These are phyloP conservation scores for Plecturocebus donacophilus DNA, from an alignment of 2,113 vertebrate species.

Conservation along the genomic window DNA sequence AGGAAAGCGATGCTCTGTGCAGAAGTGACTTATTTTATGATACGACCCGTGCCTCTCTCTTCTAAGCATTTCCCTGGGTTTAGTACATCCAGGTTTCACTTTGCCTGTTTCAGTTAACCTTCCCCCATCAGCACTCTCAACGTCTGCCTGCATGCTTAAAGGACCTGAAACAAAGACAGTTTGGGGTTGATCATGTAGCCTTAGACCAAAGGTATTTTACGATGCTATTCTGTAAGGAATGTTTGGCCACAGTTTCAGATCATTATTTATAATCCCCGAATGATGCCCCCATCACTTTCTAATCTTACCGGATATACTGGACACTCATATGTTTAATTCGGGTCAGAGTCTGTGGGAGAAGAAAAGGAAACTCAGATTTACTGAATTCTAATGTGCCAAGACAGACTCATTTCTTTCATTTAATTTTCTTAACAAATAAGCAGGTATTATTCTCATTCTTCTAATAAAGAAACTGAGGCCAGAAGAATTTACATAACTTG, in stretches of 20 bases:
- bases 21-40: background rate
- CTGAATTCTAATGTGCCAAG: background rate
- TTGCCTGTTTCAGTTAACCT: background rate
- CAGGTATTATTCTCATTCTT: background rate
- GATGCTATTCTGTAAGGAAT: background rate
- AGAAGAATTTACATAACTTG: background rate
- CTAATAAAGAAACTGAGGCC: background rate
- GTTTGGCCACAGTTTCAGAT: background rate
- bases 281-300: background rate
- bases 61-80: background rate
- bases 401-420: background rate
- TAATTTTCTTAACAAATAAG: background rate
- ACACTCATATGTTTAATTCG: background rate
- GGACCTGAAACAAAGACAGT: background rate
- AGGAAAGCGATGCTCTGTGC: background rate
- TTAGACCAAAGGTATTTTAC: background rate
- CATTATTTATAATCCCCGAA: background rate
- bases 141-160: background rate
- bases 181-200: background rate
- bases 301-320: background rate
- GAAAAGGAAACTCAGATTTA: background rate
- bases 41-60: background rate
- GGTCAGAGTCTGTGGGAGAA: background rate
- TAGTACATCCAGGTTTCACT: background rate
- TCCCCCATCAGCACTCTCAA: background rate